Evolutionary conservation across 2,888 invertebrate species (phyloP).

Genomic region (Eristalinus sepulchralis): DNA sequence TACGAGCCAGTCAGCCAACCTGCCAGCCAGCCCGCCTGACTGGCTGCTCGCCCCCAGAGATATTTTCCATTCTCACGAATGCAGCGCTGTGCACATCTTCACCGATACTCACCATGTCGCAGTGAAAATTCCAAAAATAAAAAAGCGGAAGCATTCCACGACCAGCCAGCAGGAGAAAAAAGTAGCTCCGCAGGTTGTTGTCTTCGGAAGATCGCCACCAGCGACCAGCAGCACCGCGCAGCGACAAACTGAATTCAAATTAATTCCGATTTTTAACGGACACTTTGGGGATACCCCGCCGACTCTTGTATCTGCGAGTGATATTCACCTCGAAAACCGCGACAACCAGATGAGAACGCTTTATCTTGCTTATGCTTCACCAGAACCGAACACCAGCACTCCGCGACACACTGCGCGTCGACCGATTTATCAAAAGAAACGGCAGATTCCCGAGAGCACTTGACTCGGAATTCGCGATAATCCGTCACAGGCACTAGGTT

Average conservation of each 20-base stretch:
- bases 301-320: conserved; percentile 17
- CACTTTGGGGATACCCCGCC: conserved; percentile 1
- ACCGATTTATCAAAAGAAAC: conserved; percentile 23
- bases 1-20: background rate
- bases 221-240: background rate
- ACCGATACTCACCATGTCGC: conserved; percentile 56
- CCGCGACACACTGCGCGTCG: conserved; percentile 13
- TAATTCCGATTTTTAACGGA: conserved; percentile 34
- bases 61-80: conserved; percentile 66
- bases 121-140: conserved; percentile 49
- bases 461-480: conserved; percentile 44
- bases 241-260: conserved; percentile 36
- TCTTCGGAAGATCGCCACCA: background rate
- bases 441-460: conserved; percentile 27
- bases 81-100: conserved; percentile 38
- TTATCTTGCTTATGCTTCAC: background rate
- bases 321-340: background rate
- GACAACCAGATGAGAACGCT: background rate
- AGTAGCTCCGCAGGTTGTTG: conserved; percentile 25
- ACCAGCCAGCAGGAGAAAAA: conserved; percentile 13
- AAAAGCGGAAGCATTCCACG: conserved; percentile 42
- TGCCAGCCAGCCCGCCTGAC: background rate
- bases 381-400: background rate
- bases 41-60: background rate
- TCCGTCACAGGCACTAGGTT: conserved; percentile 37